These are phyloP conservation scores for Coregonus suidteri DNA, from an alignment of 2,797 vertebrate genomes.

Conservation along the genomic window DNA sequence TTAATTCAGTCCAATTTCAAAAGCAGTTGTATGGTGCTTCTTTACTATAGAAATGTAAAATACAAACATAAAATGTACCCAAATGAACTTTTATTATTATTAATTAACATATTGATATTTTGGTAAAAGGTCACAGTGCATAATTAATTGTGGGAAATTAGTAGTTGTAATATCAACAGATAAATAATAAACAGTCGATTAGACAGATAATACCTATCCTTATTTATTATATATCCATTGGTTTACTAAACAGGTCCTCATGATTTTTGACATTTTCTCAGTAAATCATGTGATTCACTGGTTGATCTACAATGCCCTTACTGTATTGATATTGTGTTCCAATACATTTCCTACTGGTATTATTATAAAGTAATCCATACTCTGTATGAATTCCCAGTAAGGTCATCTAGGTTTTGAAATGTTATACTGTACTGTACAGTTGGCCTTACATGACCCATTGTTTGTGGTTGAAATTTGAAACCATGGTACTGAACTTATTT, in stretches of 20 bases:
- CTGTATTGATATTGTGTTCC: too few species aligned
- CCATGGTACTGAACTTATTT: background rate
- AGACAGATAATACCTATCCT: background rate
- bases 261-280: background rate
- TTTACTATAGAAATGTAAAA: background rate
- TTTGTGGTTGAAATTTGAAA: conserved; percentile 19
- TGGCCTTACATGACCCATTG: conserved; percentile 18
- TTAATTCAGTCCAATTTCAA: background rate
- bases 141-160: background rate
- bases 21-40: background rate
- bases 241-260: too few species aligned
- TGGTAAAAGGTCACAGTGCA: background rate
- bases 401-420: background rate
- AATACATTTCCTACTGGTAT: too few species aligned
- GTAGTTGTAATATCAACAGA: background rate
- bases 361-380: background rate
- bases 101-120: background rate
- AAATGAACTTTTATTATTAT: background rate
- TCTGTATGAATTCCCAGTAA: background rate
- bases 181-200: background rate
- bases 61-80: background rate
- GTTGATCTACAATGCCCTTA: too few species aligned
- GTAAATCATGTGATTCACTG: background rate
- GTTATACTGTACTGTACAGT: too few species aligned
- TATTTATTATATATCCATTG: background rate